A percentile compares a stretch with the other conserved stretches of the same genome.
Conservation (phyloP, 2,888 invertebrate species). For the Stegophylla sp. region DNA sequence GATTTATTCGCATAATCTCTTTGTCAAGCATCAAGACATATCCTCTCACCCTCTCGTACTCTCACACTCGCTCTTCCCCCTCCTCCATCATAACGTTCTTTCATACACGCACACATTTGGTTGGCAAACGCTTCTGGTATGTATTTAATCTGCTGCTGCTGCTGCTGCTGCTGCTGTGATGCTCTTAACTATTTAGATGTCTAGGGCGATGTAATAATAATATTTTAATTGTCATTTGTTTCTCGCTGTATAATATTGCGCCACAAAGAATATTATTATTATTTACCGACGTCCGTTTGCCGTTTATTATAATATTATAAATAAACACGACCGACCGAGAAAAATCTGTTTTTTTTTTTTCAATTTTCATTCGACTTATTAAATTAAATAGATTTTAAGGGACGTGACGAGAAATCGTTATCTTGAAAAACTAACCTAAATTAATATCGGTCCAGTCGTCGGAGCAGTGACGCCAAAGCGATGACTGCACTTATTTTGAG, state of each 20-base stretch:
- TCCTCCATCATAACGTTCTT: not conserved
- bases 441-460: too few species aligned
- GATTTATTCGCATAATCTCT: constrained; percentile 54
- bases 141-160: constrained; percentile 24
- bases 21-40: constrained; percentile 17
- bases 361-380: too few species aligned
- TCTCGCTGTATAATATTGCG: constrained; percentile 3
- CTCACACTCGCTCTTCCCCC: not conserved
- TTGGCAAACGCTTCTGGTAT: constrained; percentile 28
- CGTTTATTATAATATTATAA: not conserved
- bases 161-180: too few species aligned
- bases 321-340: too few species aligned
- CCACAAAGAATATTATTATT: not conserved
- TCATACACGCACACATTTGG: not conserved
- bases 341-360: too few species aligned
- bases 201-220: constrained; percentile 9
- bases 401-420: not conserved
- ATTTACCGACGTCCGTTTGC: not conserved
- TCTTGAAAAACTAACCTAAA: too few species aligned
- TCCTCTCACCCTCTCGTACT: constrained; percentile 1
- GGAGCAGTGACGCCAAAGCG: too few species aligned
- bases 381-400: too few species aligned
- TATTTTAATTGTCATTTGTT: constrained; percentile 30
- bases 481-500: too few species aligned
- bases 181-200: not conserved